Evolutionary conservation across 2,113 vertebrate genomes (phyloP).

Genomic region (Etia nguti): DNA sequence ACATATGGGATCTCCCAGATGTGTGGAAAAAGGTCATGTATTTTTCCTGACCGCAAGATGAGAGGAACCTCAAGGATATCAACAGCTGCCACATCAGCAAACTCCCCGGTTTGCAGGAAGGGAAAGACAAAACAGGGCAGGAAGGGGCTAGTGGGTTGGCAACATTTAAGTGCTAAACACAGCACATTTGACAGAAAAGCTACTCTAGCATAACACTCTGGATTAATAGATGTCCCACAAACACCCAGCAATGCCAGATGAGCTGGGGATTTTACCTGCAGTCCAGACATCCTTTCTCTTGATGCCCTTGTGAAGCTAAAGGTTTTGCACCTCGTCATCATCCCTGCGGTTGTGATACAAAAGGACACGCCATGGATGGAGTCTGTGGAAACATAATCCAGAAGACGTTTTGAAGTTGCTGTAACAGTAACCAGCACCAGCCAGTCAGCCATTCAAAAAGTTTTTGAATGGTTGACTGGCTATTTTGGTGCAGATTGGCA

Average conservation of each 20-base stretch:
- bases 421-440: background rate
- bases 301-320: conserved; percentile 62
- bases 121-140: background rate
- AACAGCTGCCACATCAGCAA: background rate
- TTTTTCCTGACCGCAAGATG: background rate
- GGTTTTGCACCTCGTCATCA: conserved; percentile 66
- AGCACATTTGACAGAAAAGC: background rate
- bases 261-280: conserved; percentile 37
- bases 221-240: background rate
- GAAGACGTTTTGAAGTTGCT: background rate
- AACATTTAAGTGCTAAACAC: background rate
- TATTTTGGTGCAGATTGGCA: background rate
- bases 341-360: conserved; percentile 68
- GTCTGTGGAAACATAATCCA: conserved; percentile 67
- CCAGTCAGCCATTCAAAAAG: background rate
- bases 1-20: too few relatives aligned
- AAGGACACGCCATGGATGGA: conserved; percentile 77
- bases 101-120: background rate
- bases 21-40: background rate
- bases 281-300: conserved; percentile 17
- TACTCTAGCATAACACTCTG: background rate
- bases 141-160: background rate
- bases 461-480: fast-evolving
- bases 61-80: background rate
- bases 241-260: background rate